Percentiles rank a stretch among this genome's conserved stretches.
Evolutionary conservation across 2,113 vertebrate genomes (phyloP).

Genomic region (Elgaria multicarinata): DNA sequence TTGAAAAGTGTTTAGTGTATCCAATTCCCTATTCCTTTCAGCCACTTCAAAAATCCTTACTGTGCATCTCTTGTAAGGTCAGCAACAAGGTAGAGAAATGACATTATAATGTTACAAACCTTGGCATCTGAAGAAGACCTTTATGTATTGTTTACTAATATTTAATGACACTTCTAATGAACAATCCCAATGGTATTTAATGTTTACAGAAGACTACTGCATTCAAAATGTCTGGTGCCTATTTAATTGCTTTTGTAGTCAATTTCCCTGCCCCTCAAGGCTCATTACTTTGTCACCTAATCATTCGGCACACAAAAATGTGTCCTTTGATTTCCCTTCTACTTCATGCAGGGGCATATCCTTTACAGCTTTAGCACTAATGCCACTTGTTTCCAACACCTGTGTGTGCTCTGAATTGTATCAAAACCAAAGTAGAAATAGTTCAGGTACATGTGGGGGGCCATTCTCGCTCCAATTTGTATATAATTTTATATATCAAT

Average conservation of each 20-base stretch:
- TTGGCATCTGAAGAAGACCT: conserved; percentile 1
- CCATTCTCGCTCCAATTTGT: not conserved
- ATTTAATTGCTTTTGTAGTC: conserved; percentile 73
- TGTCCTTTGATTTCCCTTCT: conserved; percentile 61
- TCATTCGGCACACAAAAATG: conserved; percentile 66
- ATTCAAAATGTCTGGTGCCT: conserved; percentile 63
- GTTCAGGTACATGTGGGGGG: not conserved
- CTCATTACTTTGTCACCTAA: conserved; percentile 77
- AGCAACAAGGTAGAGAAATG: not conserved
- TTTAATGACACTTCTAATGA: conserved; percentile 35
- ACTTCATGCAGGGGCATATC: conserved; percentile 58
- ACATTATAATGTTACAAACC: not conserved
- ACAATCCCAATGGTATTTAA: conserved; percentile 31
- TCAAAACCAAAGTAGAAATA: not conserved
- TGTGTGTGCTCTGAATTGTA: too few relatives aligned
- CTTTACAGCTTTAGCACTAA: conserved; percentile 42
- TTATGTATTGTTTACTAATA: conserved; percentile 24
- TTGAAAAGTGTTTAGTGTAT: not conserved
- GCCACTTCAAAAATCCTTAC: conserved; percentile 10
- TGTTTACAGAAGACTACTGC: conserved; percentile 52
- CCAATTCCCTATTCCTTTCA: conserved; percentile 7
- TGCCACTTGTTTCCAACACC: conserved; percentile 64
- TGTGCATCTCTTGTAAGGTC: not conserved
- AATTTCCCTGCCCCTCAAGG: conserved; percentile 75
- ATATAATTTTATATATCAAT: too few relatives aligned